Conservation (phyloP, 2,113 vertebrate species). For the Himantopus leucocephalus region DNA sequence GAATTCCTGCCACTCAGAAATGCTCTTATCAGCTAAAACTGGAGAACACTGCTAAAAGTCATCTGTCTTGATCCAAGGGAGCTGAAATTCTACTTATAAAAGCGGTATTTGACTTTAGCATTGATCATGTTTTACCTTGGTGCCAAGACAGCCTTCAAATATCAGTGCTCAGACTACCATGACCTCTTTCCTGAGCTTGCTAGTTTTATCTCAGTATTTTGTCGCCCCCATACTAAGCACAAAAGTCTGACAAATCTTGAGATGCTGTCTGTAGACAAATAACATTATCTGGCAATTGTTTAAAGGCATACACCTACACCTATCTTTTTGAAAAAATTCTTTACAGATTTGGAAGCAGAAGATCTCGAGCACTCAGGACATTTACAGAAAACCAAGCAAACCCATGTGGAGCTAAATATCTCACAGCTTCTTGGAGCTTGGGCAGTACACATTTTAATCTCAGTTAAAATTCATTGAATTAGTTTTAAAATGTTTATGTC, state of each 20-base stretch:
- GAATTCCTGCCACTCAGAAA: not conserved
- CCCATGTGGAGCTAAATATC: not conserved
- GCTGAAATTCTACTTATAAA: not conserved
- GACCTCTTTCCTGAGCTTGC: not conserved
- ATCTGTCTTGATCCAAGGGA: not conserved
- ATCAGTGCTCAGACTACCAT: not conserved
- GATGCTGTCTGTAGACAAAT: not conserved
- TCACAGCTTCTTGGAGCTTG: not conserved
- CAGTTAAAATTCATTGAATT: not conserved
- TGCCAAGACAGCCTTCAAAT: not conserved
- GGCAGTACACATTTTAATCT: not conserved
- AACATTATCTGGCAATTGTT: not conserved
- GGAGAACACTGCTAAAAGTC: not conserved
- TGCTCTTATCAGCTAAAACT: not conserved
- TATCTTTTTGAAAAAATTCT: not conserved
- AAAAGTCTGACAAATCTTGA: not conserved
- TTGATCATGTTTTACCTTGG: not conserved
- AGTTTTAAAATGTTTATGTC: not conserved
- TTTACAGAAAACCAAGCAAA: not conserved
- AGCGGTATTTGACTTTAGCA: not conserved
- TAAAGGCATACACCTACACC: not conserved
- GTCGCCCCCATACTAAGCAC: not conserved
- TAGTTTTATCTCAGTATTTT: not conserved
- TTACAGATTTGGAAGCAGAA: not conserved
- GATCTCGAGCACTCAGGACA: not conserved